These are phyloP conservation scores for Aphidoletes aphidimyza DNA, from an alignment of 2,888 invertebrate genomes.

Conservation along the genomic window DNA sequence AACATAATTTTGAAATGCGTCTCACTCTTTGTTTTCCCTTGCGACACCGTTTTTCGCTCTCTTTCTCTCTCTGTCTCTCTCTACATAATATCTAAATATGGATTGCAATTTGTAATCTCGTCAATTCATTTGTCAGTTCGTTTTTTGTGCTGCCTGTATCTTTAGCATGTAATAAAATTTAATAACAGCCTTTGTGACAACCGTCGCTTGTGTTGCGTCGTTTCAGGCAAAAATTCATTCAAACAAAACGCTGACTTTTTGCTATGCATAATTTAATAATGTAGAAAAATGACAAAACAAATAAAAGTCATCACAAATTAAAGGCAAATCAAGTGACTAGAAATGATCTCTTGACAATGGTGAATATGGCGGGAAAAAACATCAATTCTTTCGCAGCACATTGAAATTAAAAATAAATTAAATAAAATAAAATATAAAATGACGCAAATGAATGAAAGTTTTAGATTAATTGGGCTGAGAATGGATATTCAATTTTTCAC, in stretches of 20 bases:
- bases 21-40: not conserved
- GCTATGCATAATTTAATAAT: slow-evolving; percentile 36
- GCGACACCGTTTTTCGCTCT: not conserved
- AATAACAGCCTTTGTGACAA: not conserved
- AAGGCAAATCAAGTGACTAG: not conserved
- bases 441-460: not conserved
- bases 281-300: not conserved
- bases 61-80: too few relatives aligned
- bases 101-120: slow-evolving; percentile 29
- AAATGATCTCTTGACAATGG: not conserved
- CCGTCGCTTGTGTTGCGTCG: too few relatives aligned
- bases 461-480: not conserved
- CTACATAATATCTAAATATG: not conserved
- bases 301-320: not conserved
- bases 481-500: too few relatives aligned
- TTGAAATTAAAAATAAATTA: slow-evolving; percentile 3
- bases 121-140: slow-evolving; percentile 44
- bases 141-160: not conserved
- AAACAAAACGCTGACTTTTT: slow-evolving; percentile 1
- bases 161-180: slow-evolving; percentile 7
- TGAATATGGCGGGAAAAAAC: not conserved
- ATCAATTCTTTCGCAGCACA: not conserved
- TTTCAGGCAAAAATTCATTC: not conserved
- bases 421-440: not conserved
- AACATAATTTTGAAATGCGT: not conserved